These are phyloP conservation scores for Talpa occidentalis DNA, from an alignment of 2,113 vertebrate genomes.

Conservation along the genomic window DNA sequence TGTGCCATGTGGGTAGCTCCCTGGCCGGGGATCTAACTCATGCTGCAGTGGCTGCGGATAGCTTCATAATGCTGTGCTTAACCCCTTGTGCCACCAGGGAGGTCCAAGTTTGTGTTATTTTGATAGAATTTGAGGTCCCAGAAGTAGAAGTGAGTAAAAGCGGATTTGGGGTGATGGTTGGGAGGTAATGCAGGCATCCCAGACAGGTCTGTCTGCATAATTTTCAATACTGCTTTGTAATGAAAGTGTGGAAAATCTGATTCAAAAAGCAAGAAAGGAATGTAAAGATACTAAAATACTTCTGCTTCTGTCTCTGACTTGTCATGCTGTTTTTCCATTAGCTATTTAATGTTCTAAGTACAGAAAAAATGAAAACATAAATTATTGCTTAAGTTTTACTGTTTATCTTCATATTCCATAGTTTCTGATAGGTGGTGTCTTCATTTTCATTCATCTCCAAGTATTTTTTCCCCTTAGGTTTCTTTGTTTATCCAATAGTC, in stretches of 20 bases:
- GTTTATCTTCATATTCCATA: not conserved
- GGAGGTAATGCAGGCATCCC: accelerated
- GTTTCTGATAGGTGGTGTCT: too few relatives aligned
- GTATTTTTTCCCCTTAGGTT: too few relatives aligned
- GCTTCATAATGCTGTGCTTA: too few relatives aligned
- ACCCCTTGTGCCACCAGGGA: too few relatives aligned
- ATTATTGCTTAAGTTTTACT: not conserved
- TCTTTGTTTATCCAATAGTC: too few relatives aligned
- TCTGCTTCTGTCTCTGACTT: not conserved
- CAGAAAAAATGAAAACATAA: not conserved
- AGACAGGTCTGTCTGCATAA: not conserved
- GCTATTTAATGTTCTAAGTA: not conserved
- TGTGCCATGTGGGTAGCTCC: too few relatives aligned
- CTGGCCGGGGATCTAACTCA: too few relatives aligned
- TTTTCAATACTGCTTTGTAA: not conserved
- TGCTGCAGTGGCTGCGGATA: too few relatives aligned
- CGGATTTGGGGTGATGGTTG: not conserved
- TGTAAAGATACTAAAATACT: not conserved
- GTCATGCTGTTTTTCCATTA: not conserved
- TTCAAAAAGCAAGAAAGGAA: not conserved
- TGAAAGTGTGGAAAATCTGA: not conserved
- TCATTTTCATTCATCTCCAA: too few relatives aligned
- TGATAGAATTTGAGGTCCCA: not conserved
- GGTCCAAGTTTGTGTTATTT: not conserved
- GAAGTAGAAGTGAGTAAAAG: not conserved